Evolutionary conservation across 2,797 vertebrate species (phyloP).

Genomic region (Sebastes aleutianus): DNA sequence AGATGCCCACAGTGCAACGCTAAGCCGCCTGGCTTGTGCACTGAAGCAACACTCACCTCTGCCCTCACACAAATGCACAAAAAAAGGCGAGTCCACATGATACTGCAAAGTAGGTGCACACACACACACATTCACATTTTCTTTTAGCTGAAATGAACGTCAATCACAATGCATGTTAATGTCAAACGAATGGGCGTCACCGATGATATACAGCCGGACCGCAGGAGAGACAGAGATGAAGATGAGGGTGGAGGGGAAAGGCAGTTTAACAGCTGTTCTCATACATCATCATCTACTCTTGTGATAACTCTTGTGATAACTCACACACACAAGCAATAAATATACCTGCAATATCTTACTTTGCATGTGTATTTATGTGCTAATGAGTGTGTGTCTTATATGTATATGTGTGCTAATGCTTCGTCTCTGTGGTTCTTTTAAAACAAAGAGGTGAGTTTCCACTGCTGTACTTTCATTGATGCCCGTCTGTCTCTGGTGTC

Average conservation of each 20-base stretch:
- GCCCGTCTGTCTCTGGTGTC: constrained; percentile 22
- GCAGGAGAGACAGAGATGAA: not conserved
- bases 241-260: constrained; percentile 4
- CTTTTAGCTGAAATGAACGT: constrained; percentile 30
- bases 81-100: constrained; percentile 11
- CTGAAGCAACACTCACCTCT: constrained; percentile 38
- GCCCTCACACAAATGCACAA: constrained; percentile 30
- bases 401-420: not conserved
- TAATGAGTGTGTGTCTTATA: not conserved
- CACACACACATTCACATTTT: not conserved
- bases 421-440: constrained; percentile 8
- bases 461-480: constrained; percentile 22
- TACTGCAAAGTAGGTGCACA: not conserved
- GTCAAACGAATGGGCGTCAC: constrained; percentile 29
- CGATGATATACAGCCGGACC: constrained; percentile 32
- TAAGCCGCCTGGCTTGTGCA: not conserved
- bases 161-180: constrained; percentile 48
- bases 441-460: constrained; percentile 52
- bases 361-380: not conserved
- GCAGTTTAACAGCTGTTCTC: constrained; percentile 38
- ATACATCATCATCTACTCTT: constrained; percentile 27
- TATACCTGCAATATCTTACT: not conserved
- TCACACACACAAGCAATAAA: not conserved
- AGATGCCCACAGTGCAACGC: not conserved
- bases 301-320: not conserved